These are phyloP conservation scores for Sarotherodon lohbergeri DNA, from an alignment of 2,113 vertebrate species.

Conservation along the genomic window DNA sequence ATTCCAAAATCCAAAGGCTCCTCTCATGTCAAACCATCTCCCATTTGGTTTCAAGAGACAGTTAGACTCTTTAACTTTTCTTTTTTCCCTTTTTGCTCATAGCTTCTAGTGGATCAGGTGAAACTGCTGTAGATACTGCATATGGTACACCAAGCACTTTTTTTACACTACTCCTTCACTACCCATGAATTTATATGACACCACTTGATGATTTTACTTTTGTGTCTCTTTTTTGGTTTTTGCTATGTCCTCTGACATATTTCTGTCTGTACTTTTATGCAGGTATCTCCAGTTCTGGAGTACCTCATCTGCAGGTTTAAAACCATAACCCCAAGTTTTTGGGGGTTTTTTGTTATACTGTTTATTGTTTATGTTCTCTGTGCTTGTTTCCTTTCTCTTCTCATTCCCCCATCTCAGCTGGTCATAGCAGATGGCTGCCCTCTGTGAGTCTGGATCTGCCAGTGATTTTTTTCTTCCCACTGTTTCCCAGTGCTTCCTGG, in stretches of 20 bases:
- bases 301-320: neutral
- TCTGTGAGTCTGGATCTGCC: neutral
- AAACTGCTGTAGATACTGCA: neutral
- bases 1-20: neutral
- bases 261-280: neutral
- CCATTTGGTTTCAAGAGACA: neutral
- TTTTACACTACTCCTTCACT: neutral
- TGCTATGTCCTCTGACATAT: neutral
- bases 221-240: neutral
- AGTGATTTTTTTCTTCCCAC: neutral
- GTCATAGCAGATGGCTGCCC: neutral
- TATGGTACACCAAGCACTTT: neutral
- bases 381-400: neutral
- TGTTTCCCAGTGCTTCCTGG: neutral
- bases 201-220: neutral
- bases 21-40: neutral
- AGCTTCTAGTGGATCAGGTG: neutral
- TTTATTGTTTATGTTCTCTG: neutral
- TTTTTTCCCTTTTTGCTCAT: neutral
- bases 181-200: neutral
- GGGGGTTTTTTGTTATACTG: accelerated
- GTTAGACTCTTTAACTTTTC: neutral
- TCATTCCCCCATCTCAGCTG: neutral
- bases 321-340: neutral
- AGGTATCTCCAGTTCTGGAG: neutral